Percentiles rank a stretch among this genome's conserved stretches.
Evolutionary conservation across 2,888 invertebrate species (phyloP).

Genomic region (Macaria liturata): DNA sequence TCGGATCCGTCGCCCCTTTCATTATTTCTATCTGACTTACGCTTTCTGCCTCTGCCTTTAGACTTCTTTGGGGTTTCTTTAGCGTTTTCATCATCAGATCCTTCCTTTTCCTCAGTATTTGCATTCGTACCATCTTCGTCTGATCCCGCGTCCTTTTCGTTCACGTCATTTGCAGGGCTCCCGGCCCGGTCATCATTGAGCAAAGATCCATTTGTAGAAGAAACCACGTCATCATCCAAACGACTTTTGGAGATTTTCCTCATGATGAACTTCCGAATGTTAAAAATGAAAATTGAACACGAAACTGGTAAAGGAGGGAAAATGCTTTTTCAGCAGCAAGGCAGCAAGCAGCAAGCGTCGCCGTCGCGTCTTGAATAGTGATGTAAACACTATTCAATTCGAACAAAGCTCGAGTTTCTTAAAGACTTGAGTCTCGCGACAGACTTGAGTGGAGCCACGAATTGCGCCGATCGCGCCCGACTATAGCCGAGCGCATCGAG

Average conservation of each 20-base stretch:
- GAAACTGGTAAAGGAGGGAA: conserved; percentile 38
- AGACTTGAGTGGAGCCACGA: no score
- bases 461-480: no score
- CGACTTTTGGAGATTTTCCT: conserved; percentile 75
- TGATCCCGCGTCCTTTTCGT: conserved; percentile 42
- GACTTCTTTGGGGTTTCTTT: conserved; percentile 41
- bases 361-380: background rate
- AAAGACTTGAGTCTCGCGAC: no score
- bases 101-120: conserved; percentile 36
- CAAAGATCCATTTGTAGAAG: conserved; percentile 74
- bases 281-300: background rate
- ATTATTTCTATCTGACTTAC: conserved; percentile 53
- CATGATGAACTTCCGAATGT: conserved; percentile 50
- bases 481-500: no score
- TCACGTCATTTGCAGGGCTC: conserved; percentile 30
- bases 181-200: conserved; percentile 49
- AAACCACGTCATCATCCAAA: conserved; percentile 71
- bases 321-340: conserved; percentile 13
- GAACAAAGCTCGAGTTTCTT: no score
- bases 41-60: conserved; percentile 59
- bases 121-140: conserved; percentile 43
- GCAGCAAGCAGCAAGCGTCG: conserved; percentile 8
- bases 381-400: background rate
- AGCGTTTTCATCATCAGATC: conserved; percentile 41
- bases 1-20: conserved; percentile 5